phyloP scores from a whole-genome alignment of 2,113 vertebrate genomes.

The Oriolus oriolus region DNA sequence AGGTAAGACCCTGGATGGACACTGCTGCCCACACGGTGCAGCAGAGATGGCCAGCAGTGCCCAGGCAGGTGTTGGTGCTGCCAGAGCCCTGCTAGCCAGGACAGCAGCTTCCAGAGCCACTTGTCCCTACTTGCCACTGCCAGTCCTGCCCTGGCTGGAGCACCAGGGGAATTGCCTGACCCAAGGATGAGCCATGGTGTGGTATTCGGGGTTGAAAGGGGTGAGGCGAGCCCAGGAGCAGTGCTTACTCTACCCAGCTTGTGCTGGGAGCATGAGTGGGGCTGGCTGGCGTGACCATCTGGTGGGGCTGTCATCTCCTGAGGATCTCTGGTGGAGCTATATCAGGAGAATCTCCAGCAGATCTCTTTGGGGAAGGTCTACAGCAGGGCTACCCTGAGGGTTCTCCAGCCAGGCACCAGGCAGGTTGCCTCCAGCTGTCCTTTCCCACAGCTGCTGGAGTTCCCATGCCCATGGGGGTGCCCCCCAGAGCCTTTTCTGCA shows the following conservation, averaged over 20 bases:
- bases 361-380: not conserved
- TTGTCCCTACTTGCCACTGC: not conserved
- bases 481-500: not conserved
- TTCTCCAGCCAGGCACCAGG: not conserved
- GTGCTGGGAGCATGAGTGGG: not conserved
- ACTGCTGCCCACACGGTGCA: fast-evolving
- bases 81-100: not conserved
- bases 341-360: not conserved
- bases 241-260: not conserved
- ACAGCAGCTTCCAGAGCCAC: not conserved
- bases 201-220: not conserved
- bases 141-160: not conserved
- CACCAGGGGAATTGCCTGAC: fast-evolving
- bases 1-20: not conserved
- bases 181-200: not conserved
- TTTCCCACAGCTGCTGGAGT: not conserved
- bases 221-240: not conserved
- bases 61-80: not conserved
- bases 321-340: not conserved
- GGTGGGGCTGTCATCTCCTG: not conserved
- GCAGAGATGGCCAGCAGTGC: not conserved
- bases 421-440: not conserved
- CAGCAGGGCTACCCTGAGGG: not conserved
- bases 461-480: fast-evolving
- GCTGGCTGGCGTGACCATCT: not conserved